Base-by-base conservation (phyloP, 2,888 invertebrate species). In the Nebria salina region DNA sequence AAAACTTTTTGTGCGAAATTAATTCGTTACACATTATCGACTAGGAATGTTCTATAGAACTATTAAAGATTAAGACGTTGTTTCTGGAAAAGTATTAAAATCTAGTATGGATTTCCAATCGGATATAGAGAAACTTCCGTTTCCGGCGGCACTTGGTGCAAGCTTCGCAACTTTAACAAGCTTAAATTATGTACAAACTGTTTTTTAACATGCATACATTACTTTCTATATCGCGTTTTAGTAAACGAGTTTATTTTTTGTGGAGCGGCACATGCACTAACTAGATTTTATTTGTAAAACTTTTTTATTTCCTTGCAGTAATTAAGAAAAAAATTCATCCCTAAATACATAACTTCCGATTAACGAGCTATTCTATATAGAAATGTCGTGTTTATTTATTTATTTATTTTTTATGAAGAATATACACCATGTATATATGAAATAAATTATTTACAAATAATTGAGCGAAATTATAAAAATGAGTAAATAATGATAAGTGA, bases 81-180 rank as follows among this genome's bases (percentile, higher is more conserved):
- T 13, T 54, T 54, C 54, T 54, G 4, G 54, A 4, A 54, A 54
- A 8, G 54, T 54, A 54, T 54, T 54, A 54, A 20, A 54, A 54
- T 54, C 54, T 13, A 43, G 73, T 65, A 78, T 78, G 65, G 78
- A 73, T 78, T 78, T 78, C 78, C 78, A 78, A 73, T 78, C 78
- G 78, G 78, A 78, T 72, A 72, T 78, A 54, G 70, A 78, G 41
- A 72, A 72, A 65, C 65, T 73, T 78, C 78, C 78, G 78, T 65
- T 78, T 73, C 78, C 78, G 78, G 42, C 72, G 34, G 34, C 34
- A 34, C 34, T 34, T 34, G 34, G 34, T 34, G 34, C 34, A 34
- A 65, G 54, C 54, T 54, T 54, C 54, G 54, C 54, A 11, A 7
- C 54, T 8, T 54, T 54, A 54, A 64, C 64, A 26, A 26, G 72